phyloP scores from a whole-genome alignment of 2,797 vertebrate species.

The Prunella strophiata region DNA sequence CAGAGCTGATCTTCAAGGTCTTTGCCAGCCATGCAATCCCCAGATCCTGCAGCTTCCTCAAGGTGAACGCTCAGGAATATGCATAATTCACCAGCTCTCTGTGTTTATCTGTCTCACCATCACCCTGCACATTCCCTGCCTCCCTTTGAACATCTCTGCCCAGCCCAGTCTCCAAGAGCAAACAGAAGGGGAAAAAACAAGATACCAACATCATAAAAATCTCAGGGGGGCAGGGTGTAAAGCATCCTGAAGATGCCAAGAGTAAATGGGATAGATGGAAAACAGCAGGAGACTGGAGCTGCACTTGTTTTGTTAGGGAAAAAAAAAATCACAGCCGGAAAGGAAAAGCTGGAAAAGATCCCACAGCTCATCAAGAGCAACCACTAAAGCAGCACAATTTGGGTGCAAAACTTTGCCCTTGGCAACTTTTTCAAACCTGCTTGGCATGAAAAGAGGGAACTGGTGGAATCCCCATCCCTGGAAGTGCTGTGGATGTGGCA shows the following conservation, averaged over 20 bases:
- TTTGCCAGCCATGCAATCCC: not conserved
- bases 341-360: not conserved
- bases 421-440: not conserved
- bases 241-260: accelerated
- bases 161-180: not conserved
- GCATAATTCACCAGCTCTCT: not conserved
- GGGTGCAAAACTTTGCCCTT: not conserved
- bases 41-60: not conserved
- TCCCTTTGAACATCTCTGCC: not conserved
- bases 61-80: not conserved
- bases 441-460: not conserved
- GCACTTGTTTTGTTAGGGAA: not conserved
- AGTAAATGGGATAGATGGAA: accelerated
- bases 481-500: not conserved
- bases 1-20: not conserved
- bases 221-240: accelerated
- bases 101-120: not conserved
- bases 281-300: not conserved
- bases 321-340: not conserved
- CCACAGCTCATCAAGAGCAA: accelerated
- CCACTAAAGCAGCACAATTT: too few relatives aligned
- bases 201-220: not conserved
- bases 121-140: not conserved
- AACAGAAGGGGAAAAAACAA: too few relatives aligned
- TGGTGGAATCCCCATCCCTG: not conserved